Base-by-base conservation (phyloP, 1,140 invertebrate genomes). In the Nasonia vitripennis region DNA sequence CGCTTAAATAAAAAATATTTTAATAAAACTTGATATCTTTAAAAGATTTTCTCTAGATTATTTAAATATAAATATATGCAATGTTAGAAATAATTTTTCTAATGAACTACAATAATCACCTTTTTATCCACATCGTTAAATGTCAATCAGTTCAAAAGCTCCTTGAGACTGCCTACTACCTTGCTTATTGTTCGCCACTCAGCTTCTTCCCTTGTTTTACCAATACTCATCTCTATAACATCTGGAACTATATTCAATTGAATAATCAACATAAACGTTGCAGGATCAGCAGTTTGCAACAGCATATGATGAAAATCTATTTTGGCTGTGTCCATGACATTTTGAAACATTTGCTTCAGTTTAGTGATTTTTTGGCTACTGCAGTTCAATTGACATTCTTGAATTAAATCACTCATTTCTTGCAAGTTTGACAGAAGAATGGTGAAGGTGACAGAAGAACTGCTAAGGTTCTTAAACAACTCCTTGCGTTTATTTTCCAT, bases 291-390 rank as follows among this genome's bases (percentile, higher is more conserved):
- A 37, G 73, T 75, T 45, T 75, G 73, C 27, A 75, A 17, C 20
- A 75, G 20, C 73, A 75, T 75, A n/a, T 75, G 73, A 45, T 75
- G 73, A n/a, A 75, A 75, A 45, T 75, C 73, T 17, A 75, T 75
- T 12, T 75, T 75, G 6, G 17, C 37, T 41, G 34, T 11, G 6
- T 75, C 37, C 73, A 75, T 37, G 17, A 31, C 20, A 75, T 10
- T 45, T 45, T 75, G 34, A 75, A 75, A 75, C 73, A 17, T n/a
- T 41, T 45, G 12, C n/a, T 75, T 75, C 10, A 75, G 9, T n/a
- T 41, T 14, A 10, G 7, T 7, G 1, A 75, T 31, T 0, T 45
- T 75, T 45, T 75, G 7, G 17, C 37, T 37, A 45, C 20, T 31
- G 11, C 27, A 37, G 17, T 75, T 45, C 37, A 37, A 11, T 45